Base-by-base conservation (phyloP, 2,888 invertebrate genomes). In the Acanthopleura granulata region DNA sequence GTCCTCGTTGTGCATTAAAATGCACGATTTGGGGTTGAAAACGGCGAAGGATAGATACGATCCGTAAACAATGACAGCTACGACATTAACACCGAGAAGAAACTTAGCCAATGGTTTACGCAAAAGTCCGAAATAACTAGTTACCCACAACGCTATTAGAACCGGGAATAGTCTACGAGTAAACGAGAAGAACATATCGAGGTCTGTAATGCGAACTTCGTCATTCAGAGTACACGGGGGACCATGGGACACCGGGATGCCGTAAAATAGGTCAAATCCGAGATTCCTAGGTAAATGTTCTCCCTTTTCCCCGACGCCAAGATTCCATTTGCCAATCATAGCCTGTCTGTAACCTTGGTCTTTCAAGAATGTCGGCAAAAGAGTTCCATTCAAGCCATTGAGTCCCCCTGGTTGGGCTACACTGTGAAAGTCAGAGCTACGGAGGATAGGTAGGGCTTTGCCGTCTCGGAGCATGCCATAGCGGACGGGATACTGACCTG, bases 251-350 rank as follows among this genome's bases (percentile, higher is more conserved):
- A 61, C 69, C 14, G 74, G 62, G 22, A 72, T 78, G 0, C 78
- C 78, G 69, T 74, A 78, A 75, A 78, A 78, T 30, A 74, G 72
- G 14, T 61, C 62, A 72, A 78, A 78, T 15, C 78, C 78, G 29
- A 18, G 66, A 29, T 51, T 40, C n/a, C 71, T 70, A 49, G 78
- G 78, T 15, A 78, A 49, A 0, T 74, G 30, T 51, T 71, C 30
- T 15, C 30, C 22, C 22, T 49, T 49, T 30, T 74, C 74, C 9
- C 78, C 71, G 6, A 18, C n/a, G 4, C 71, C 78, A 1, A 78
- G 66, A 18, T 69, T 69, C 78, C 78, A 78, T 40, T 69, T 49
- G 1, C 79, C 79, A 50, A 72, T 74, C 22, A 74, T 74, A 15
- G 72, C 62, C 1, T 75, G n/a, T 62, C 62, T 50, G 25, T 76